A percentile compares a stretch with the other conserved stretches of the same genome.
phyloP scores from a whole-genome alignment of 2,113 vertebrate species.

The Thryonomys swinderianus region DNA sequence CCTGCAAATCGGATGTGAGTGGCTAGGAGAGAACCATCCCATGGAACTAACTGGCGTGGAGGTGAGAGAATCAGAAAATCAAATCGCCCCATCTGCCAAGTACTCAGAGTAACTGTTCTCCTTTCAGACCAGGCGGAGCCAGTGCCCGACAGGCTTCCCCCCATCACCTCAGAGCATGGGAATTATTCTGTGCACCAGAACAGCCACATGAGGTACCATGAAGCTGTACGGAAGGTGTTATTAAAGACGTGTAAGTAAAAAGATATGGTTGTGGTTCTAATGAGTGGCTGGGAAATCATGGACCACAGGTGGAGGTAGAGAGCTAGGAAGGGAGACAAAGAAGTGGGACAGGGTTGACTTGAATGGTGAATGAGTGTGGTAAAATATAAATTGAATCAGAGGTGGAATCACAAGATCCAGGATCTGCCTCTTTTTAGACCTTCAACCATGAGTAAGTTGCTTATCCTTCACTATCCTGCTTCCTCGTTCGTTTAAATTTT shows the following conservation, averaged over 20 bases:
- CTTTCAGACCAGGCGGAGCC: conserved; percentile 72
- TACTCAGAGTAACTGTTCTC: conserved; percentile 43
- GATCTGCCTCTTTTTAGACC: conserved; percentile 22
- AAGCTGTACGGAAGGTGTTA: conserved; percentile 75
- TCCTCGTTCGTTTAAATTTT: not conserved
- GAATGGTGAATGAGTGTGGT: not conserved
- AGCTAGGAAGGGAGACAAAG: not conserved
- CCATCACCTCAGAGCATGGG: conserved; percentile 68
- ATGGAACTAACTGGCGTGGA: not conserved
- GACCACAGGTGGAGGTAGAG: not conserved
- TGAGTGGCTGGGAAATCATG: not conserved
- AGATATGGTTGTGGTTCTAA: not conserved
- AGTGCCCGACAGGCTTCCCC: conserved; percentile 71
- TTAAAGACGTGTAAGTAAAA: conserved; percentile 81
- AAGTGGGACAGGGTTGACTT: not conserved
- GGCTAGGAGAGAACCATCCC: not conserved
- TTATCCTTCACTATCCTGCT: not conserved
- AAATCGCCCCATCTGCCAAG: not conserved
- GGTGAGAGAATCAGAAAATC: conserved; percentile 5
- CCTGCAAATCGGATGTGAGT: not conserved
- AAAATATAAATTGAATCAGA: conserved; percentile 6
- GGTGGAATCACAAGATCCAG: not conserved
- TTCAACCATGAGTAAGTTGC: not conserved
- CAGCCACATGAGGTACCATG: conserved; percentile 83
- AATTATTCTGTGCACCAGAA: conserved; percentile 76